Percentiles rank a stretch among this genome's conserved stretches.
These are phyloP conservation scores for Leptinotarsa peninsularis DNA, from an alignment of 2,888 invertebrate species.

Conservation along the genomic window DNA sequence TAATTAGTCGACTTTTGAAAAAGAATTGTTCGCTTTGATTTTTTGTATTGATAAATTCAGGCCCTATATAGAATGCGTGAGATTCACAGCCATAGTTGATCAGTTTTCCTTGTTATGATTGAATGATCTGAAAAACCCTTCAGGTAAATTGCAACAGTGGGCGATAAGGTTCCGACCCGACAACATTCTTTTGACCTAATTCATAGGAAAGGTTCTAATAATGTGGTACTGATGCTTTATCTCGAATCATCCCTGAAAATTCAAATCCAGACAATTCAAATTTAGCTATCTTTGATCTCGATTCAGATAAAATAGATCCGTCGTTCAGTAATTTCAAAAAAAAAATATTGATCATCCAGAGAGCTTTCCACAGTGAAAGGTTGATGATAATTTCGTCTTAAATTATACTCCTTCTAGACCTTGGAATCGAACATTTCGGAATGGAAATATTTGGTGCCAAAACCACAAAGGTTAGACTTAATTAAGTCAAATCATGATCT, in stretches of 20 bases:
- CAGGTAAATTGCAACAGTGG: conserved; percentile 17
- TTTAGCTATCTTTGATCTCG: background rate
- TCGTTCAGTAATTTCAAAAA: background rate
- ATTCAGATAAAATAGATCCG: background rate
- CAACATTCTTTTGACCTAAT: conserved; percentile 23
- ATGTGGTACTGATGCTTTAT: conserved; percentile 18
- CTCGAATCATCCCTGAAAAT: background rate
- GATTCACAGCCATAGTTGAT: background rate
- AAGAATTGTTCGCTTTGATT: background rate
- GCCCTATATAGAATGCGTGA: conserved; percentile 1
- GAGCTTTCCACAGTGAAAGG: background rate
- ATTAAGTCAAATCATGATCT: no score
- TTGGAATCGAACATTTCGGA: no score
- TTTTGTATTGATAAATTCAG: conserved; percentile 24
- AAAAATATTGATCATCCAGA: background rate
- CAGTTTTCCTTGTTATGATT: background rate
- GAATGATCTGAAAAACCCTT: conserved; percentile 3
- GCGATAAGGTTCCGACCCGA: background rate
- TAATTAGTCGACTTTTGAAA: background rate
- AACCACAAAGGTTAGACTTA: no score
- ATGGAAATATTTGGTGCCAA: no score
- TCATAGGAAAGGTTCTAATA: background rate
- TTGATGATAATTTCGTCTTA: no score
- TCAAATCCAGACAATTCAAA: background rate
- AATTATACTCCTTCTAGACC: no score